Evolutionary conservation across 2,888 invertebrate genomes (phyloP).

Genomic region (Mantis religiosa): DNA sequence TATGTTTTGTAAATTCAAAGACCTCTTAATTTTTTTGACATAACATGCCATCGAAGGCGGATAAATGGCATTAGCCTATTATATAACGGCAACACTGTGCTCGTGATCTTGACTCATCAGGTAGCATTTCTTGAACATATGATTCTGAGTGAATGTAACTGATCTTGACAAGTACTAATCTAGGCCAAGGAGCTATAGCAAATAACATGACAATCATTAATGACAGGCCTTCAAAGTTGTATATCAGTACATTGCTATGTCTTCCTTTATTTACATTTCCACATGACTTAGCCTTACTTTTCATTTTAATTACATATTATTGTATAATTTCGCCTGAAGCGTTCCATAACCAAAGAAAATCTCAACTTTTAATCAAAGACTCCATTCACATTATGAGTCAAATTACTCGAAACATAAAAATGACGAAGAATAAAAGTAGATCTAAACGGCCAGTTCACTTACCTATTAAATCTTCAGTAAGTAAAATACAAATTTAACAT

Average conservation of each 20-base stretch:
- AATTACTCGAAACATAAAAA: background rate
- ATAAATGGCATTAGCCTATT: background rate
- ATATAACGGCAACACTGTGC: background rate
- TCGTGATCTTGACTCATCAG: background rate
- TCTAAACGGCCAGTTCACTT: background rate
- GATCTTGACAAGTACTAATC: background rate
- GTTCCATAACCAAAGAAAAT: constrained; percentile 27
- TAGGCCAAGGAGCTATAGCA: background rate
- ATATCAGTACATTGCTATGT: background rate
- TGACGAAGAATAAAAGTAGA: background rate
- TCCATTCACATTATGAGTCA: background rate
- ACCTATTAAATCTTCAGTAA: background rate
- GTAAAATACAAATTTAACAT: background rate
- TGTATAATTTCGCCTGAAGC: background rate
- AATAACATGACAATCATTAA: background rate
- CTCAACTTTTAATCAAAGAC: background rate
- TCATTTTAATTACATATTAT: background rate
- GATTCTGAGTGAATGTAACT: background rate
- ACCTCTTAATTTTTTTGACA: background rate
- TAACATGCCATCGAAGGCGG: background rate
- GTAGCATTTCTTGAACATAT: background rate
- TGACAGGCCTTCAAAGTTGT: background rate
- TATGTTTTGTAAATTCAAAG: background rate
- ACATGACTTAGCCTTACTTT: background rate
- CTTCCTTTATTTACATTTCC: background rate